These are phyloP conservation scores for Spheniscus humboldti DNA, from an alignment of 2,797 vertebrate species.

Conservation along the genomic window DNA sequence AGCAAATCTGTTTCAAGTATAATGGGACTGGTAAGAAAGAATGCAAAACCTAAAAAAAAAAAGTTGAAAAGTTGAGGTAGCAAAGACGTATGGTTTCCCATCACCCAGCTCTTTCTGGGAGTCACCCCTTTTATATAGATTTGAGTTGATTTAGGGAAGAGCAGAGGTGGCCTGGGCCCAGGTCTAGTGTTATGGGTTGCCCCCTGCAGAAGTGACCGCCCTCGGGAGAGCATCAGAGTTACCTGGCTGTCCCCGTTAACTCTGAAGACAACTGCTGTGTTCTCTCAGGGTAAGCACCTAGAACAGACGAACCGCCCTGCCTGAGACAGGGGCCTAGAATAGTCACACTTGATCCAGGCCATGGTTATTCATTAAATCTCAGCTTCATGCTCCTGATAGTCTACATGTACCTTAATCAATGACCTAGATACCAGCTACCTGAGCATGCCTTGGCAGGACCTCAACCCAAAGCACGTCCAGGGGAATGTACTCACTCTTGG, in stretches of 20 bases:
- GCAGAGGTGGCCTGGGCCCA: not conserved
- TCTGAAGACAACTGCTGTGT: not conserved
- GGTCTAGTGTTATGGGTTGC: not conserved
- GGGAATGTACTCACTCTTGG: not conserved
- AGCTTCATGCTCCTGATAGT: not conserved
- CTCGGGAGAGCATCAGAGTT: not conserved
- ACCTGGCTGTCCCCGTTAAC: not conserved
- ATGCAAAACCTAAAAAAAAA: not conserved
- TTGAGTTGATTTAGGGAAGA: not conserved
- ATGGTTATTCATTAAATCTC: not conserved
- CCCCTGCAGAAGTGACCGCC: not conserved
- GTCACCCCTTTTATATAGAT: not conserved
- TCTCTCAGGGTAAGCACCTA: not conserved
- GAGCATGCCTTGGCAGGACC: not conserved
- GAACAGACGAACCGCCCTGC: not conserved
- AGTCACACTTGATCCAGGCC: not conserved
- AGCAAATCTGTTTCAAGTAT: not conserved
- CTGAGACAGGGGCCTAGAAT: not conserved
- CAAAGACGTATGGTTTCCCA: not conserved
- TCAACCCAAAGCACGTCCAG: not conserved
- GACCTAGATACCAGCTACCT: not conserved
- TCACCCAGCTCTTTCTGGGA: not conserved
- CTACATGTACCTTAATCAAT: not conserved
- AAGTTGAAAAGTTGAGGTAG: not conserved
- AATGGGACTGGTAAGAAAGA: not conserved